phyloP scores from a whole-genome alignment of 2,113 vertebrate species.

The Beaufortia kweichowensis region DNA sequence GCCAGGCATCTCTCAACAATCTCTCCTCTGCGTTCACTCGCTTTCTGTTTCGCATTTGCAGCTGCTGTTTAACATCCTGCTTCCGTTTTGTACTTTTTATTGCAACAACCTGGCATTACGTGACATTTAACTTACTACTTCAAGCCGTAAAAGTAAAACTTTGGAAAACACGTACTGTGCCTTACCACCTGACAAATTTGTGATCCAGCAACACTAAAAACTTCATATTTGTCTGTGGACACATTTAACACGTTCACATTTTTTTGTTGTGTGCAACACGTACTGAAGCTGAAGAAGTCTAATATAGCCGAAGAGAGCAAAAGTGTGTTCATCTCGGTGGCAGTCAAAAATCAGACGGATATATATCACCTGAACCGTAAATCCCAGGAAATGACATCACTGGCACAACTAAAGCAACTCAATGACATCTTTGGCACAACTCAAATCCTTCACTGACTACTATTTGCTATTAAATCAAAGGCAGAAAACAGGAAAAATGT shows the following conservation, averaged over 20 bases:
- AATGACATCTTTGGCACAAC: too few relatives aligned
- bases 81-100: slow-evolving; percentile 28
- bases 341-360: too few relatives aligned
- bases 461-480: too few relatives aligned
- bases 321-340: too few relatives aligned
- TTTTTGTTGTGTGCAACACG: too few relatives aligned
- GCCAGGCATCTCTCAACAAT: slow-evolving; percentile 32
- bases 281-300: too few relatives aligned
- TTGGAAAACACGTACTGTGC: not conserved
- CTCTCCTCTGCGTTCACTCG: slow-evolving; percentile 4
- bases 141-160: not conserved
- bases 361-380: too few relatives aligned
- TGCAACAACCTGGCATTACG: not conserved
- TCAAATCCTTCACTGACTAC: too few relatives aligned
- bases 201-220: not conserved
- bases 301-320: too few relatives aligned
- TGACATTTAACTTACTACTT: slow-evolving; percentile 8
- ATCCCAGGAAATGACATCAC: too few relatives aligned
- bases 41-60: not conserved
- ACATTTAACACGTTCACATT: not conserved
- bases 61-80: not conserved
- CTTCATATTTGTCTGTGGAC: not conserved
- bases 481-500: too few relatives aligned
- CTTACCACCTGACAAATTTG: not conserved
- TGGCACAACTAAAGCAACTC: too few relatives aligned